These are phyloP conservation scores for Scrobipalpa atriplicella DNA, from an alignment of 2,888 invertebrate genomes.

Conservation along the genomic window DNA sequence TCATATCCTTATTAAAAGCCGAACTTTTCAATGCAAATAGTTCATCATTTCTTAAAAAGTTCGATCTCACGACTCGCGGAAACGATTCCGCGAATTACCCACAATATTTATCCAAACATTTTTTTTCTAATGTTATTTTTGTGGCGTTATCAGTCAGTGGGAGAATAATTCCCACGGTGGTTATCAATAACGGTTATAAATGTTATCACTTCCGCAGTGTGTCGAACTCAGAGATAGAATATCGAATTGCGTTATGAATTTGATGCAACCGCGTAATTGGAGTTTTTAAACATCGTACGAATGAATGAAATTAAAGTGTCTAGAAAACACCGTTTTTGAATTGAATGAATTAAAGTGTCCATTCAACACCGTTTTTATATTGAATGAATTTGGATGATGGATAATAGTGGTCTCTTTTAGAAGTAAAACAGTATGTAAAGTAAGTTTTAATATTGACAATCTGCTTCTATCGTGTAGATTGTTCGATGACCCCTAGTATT, in stretches of 20 bases:
- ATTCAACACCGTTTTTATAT: too few relatives aligned
- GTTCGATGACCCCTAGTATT: too few relatives aligned
- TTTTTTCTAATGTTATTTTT: conserved; percentile 35
- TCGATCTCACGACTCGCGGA: conserved; percentile 12
- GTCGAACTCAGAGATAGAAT: conserved; percentile 16
- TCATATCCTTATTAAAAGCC: not conserved
- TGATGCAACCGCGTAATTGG: conserved; percentile 3
- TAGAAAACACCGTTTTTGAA: too few relatives aligned
- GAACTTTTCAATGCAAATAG: not conserved
- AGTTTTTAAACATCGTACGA: not conserved
- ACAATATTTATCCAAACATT: not conserved
- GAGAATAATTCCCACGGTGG: conserved; percentile 65
- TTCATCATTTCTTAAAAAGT: not conserved
- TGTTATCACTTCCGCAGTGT: conserved; percentile 23
- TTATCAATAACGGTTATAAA: conserved; percentile 22
- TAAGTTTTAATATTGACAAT: too few relatives aligned
- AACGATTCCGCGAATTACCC: not conserved
- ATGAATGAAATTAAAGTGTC: not conserved
- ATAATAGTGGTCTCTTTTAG: too few relatives aligned
- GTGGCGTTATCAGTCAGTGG: conserved; percentile 42
- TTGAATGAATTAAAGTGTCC: too few relatives aligned
- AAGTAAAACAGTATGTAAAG: too few relatives aligned
- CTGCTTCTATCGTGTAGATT: too few relatives aligned
- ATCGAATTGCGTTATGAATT: conserved; percentile 18
- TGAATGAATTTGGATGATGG: too few relatives aligned